phyloP scores from a whole-genome alignment of 1,140 invertebrate species.

The Amphibalanus amphitrite region DNA sequence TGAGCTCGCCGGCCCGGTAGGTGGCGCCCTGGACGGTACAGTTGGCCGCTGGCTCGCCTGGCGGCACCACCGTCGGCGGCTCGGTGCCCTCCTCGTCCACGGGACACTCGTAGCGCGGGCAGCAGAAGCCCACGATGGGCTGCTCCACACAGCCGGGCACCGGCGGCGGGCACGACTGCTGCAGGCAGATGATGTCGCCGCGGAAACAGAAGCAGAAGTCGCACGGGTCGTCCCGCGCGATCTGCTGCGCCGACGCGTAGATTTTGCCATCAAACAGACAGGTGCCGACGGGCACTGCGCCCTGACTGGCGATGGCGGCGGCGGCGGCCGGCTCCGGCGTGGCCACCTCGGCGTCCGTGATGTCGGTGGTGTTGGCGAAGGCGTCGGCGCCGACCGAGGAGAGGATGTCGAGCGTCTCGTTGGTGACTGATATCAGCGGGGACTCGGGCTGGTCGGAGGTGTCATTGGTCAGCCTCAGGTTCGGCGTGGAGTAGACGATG shows the following conservation, averaged over 20 bases:
- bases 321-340: too few relatives aligned
- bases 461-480: too few relatives aligned
- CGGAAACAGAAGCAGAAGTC: conserved; percentile 95
- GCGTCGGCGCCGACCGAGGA: neutral
- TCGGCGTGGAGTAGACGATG: too few relatives aligned
- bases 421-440: neutral
- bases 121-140: conserved; percentile 80
- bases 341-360: neutral
- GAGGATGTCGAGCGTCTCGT: conserved; percentile 1
- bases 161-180: conserved; percentile 85
- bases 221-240: conserved; percentile 79
- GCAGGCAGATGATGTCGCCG: conserved; percentile 84
- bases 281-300: conserved; percentile 54
- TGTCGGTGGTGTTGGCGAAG: neutral
- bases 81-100: conserved; percentile 29
- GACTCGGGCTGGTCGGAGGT: too few relatives aligned
- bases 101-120: conserved; percentile 81
- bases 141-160: conserved; percentile 72
- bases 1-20: conserved; percentile 63
- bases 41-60: too few relatives aligned
- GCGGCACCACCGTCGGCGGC: too few relatives aligned
- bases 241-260: conserved; percentile 84
- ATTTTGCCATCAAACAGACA: conserved; percentile 79
- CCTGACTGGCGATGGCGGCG: neutral
- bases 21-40: conserved; percentile 52